phyloP scores from a whole-genome alignment of 37 sponge, comb jelly and placozoan genomes.

The Diacarnus erythraeanus region DNA sequence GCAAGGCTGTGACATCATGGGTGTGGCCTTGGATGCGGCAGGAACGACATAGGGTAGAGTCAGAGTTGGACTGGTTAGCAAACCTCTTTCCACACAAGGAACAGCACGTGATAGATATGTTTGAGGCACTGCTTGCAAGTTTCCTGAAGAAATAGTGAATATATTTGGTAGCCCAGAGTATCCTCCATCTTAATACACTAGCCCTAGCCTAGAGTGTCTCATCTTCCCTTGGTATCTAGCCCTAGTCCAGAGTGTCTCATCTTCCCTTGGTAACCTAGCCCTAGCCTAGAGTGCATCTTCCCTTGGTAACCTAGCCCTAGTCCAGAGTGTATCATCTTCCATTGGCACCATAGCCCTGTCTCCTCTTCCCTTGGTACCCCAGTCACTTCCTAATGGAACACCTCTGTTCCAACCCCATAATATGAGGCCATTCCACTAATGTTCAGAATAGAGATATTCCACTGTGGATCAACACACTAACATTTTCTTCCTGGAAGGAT shows the following conservation, averaged over 20 bases:
- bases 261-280: no score
- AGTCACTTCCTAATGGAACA: no score
- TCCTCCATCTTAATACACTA: no score
- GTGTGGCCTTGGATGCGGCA: neutral
- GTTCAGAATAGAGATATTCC: neutral
- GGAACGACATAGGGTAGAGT: constrained; percentile 8
- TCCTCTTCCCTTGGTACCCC: no score
- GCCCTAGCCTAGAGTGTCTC: no score
- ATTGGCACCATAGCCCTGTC: no score
- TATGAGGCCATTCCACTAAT: neutral
- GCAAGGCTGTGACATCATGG: neutral
- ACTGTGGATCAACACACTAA: no score
- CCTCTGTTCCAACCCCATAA: neutral
- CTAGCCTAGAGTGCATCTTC: no score
- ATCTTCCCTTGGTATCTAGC: no score
- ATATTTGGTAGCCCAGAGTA: neutral
- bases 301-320: no score
- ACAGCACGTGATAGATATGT: constrained; percentile 28
- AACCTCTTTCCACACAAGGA: constrained; percentile 29
- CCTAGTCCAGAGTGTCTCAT: no score
- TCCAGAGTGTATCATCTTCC: no score
- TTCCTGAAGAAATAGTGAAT: constrained; percentile 8
- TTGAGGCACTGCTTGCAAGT: neutral
- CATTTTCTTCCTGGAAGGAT: neutral
- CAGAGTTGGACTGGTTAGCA: constrained; percentile 14